Percentiles rank a stretch among this genome's conserved stretches.
phyloP scores from a whole-genome alignment of 1,140 invertebrate species.

The Drosophila watanabei region DNA sequence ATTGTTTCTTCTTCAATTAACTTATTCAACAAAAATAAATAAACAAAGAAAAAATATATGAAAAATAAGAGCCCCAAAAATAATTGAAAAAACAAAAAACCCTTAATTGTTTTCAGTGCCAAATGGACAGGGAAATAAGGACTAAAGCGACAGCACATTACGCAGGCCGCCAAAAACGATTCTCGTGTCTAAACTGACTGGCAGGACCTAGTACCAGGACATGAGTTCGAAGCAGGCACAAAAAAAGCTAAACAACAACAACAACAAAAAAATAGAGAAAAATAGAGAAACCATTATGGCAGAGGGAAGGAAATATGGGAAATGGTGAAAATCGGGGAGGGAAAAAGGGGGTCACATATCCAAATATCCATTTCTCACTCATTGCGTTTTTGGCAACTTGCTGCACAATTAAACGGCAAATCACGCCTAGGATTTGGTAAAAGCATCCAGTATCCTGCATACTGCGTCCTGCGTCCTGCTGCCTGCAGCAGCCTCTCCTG shows the following conservation, averaged over 20 bases:
- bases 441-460: slow-evolving; percentile 56
- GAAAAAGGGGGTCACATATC: slow-evolving; percentile 32
- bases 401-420: slow-evolving; percentile 83
- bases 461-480: not conserved
- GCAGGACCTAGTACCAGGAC: slow-evolving; percentile 32
- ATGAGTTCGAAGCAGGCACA: slow-evolving; percentile 7
- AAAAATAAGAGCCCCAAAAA: too few relatives aligned
- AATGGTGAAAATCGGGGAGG: not conserved
- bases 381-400: slow-evolving; percentile 65
- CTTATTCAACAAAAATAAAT: not conserved
- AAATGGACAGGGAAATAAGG: not conserved
- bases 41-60: not conserved
- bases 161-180: slow-evolving; percentile 55
- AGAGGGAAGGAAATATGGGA: not conserved
- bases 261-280: not conserved
- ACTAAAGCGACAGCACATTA: slow-evolving; percentile 24
- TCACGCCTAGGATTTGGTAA: slow-evolving; percentile 76
- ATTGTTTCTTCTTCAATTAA: not conserved
- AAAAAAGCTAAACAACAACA: not conserved
- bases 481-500: slow-evolving; percentile 5
- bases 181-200: slow-evolving; percentile 54
- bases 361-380: slow-evolving; percentile 66
- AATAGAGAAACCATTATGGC: slow-evolving; percentile 24
- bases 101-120: not conserved
- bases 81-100: too few relatives aligned